phyloP scores from a whole-genome alignment of 1,140 invertebrate species.

The Pinna nobilis region DNA sequence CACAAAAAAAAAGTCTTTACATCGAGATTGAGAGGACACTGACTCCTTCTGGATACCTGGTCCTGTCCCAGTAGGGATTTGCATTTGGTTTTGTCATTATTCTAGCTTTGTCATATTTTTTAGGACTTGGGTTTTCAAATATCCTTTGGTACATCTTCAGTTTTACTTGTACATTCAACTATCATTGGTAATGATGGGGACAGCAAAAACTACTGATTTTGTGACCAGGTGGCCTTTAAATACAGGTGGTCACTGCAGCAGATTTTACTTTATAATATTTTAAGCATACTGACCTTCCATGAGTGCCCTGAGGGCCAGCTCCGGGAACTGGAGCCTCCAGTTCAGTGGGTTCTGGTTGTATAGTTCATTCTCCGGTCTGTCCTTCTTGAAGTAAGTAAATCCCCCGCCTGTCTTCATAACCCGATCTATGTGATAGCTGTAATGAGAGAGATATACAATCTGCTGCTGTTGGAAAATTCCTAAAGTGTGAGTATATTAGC shows the following conservation, averaged over 20 bases:
- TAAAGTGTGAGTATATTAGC: too few relatives aligned
- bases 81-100: too few relatives aligned
- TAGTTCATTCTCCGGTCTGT: slow-evolving; percentile 43
- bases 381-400: slow-evolving; percentile 52
- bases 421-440: slow-evolving; percentile 54
- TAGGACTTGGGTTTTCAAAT: too few relatives aligned
- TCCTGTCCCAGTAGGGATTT: too few relatives aligned
- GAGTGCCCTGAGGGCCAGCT: slow-evolving; percentile 4
- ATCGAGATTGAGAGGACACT: too few relatives aligned
- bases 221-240: too few relatives aligned
- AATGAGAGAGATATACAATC: slow-evolving; percentile 19
- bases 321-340: slow-evolving; percentile 45
- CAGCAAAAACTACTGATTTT: background rate
- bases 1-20: too few relatives aligned
- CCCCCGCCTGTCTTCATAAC: slow-evolving; percentile 56
- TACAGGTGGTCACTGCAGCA: too few relatives aligned
- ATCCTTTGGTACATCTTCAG: too few relatives aligned
- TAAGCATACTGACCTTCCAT: background rate
- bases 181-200: background rate
- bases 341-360: slow-evolving; percentile 44
- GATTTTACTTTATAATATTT: background rate
- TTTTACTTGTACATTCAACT: background rate
- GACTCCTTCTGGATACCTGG: too few relatives aligned
- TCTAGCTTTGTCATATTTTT: too few relatives aligned
- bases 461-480: too few relatives aligned